phyloP scores from a whole-genome alignment of 2,113 vertebrate genomes.

The Vulpes ferrilata region DNA sequence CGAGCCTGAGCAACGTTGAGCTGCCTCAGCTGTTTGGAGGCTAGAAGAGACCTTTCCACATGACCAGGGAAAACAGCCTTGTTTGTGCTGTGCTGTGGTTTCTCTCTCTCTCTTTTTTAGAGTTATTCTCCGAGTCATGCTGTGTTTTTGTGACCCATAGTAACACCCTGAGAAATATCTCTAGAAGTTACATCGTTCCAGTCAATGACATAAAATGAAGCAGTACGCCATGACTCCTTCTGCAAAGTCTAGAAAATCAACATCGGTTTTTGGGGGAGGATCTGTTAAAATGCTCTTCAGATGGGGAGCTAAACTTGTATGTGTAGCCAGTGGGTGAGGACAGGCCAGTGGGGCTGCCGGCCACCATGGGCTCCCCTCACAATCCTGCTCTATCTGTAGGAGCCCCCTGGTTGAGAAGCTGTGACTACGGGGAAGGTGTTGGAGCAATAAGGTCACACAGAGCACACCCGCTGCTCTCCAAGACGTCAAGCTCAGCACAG shows the following conservation, averaged over 20 bases:
- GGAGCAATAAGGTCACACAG: accelerated
- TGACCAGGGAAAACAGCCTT: neutral
- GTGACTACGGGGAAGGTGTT: neutral
- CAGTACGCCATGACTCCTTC: accelerated
- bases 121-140: neutral
- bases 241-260: neutral
- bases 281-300: accelerated
- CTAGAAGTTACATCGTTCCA: neutral
- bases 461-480: accelerated
- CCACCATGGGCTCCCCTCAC: accelerated
- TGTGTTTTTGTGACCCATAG: neutral
- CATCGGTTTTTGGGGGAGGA: neutral
- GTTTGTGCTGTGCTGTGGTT: neutral
- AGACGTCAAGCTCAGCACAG: neutral
- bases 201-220: neutral
- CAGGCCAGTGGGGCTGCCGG: neutral
- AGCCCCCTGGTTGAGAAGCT: neutral
- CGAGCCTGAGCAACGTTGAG: neutral
- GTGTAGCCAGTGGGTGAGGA: neutral
- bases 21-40: neutral
- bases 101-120: neutral
- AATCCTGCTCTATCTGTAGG: accelerated
- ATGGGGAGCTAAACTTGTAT: neutral
- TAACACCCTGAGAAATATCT: neutral
- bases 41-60: neutral